Evolutionary conservation across 2,797 vertebrate genomes (phyloP), one percentile per base, ranked within the genome.

Genomic region (Neosilurus hyrtlii): DNA sequence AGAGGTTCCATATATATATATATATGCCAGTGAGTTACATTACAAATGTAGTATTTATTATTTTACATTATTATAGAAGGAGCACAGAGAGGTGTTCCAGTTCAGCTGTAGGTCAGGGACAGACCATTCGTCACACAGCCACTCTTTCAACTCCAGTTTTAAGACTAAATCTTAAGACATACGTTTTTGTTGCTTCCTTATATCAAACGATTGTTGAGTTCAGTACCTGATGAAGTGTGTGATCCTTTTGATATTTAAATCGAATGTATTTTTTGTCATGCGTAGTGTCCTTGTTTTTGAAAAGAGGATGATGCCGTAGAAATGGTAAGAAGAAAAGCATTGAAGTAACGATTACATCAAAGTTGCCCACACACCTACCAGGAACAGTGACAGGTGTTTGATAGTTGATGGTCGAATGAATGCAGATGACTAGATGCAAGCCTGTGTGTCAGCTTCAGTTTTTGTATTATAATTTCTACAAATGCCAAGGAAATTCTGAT

Each of bases 161-260:
- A 76, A 66, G 81, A 80, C 65, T 82, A 79, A 78, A 22, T 57
- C 26, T 72, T 6, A 43, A 43, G 37, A 43, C 37, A 3, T 6
- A 43, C 57, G 67, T 85, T 68, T 51, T 84, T 85, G 71, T 83
- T 80, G 84, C 70, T 86, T 24, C 78, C 56, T 80, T 76, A 74
- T 88, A 87, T 87, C 86, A 84, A 89, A 88, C 20, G 16, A 84
- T 84, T 81, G 71, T 85, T 72, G 62, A 70, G 83, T 83, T 84
- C 65, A 81, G 85, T 67, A 82, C 85, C 56, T 84, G 81, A 83
- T 43, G 56, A 83, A 88, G 65, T 84, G 83, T 84, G 82, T 76
- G 80, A 83, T 80, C 65, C 16, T 80, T 86, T 88, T 88, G 86
- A 89, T 88, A 86, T 84, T 87, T 30, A 82, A 80, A 87, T 87